These are phyloP conservation scores for Subacronicta megacephala DNA, from an alignment of 2,888 invertebrate species.

Conservation along the genomic window DNA sequence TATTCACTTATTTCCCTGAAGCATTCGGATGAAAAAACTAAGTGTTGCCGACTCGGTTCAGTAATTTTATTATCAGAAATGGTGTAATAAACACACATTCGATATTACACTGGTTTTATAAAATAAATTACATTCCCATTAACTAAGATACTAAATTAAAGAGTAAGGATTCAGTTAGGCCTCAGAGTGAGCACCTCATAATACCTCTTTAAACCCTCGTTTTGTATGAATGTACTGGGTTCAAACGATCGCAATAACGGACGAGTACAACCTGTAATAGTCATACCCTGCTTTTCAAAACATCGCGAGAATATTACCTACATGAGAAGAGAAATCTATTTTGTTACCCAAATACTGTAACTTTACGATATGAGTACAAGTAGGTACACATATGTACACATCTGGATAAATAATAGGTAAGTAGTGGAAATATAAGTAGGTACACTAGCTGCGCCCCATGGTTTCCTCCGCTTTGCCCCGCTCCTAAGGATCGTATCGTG, in stretches of 20 bases:
- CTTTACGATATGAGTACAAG: no score
- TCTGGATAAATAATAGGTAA: no score
- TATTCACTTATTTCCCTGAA: conserved; percentile 27
- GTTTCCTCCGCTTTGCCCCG: no score
- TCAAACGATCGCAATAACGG: conserved; percentile 32
- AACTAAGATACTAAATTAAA: background rate
- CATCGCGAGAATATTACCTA: no score
- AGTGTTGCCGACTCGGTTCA: conserved; percentile 28
- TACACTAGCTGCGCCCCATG: no score
- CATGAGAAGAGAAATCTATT: background rate
- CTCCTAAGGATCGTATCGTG: no score
- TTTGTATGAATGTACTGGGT: conserved; percentile 37
- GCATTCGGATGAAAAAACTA: conserved; percentile 35
- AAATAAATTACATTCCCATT: conserved; percentile 1
- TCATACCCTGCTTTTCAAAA: background rate
- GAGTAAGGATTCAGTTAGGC: background rate
- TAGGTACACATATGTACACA: no score
- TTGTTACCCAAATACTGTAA: no score
- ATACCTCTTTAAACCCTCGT: conserved; percentile 32
- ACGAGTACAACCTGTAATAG: conserved; percentile 3
- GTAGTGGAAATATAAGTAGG: no score
- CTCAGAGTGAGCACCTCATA: conserved; percentile 30
- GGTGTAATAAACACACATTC: conserved; percentile 16
- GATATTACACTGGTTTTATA: conserved; percentile 9
- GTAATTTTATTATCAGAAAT: conserved; percentile 26